These are phyloP conservation scores for Synergus umbraculus DNA, from an alignment of 2,888 invertebrate species.

Conservation along the genomic window DNA sequence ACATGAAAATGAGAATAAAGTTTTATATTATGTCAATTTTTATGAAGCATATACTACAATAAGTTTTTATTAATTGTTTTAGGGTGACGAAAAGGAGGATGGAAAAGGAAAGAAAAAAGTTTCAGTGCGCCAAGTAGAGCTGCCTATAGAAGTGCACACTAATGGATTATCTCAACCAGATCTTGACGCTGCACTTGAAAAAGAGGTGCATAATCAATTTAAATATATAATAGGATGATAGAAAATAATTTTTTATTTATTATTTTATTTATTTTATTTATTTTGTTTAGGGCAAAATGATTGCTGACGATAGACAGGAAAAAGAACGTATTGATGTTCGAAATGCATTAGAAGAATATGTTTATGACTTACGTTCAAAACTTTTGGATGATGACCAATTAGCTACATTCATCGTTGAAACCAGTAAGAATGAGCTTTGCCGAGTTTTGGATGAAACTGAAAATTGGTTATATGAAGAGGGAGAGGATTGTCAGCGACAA, in stretches of 20 bases:
- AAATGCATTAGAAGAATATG: slow-evolving; percentile 98
- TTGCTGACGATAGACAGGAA: slow-evolving; percentile 92
- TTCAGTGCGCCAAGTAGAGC: slow-evolving; percentile 88
- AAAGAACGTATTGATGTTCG: slow-evolving; percentile 97
- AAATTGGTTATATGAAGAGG: slow-evolving; percentile 98
- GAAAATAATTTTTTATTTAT: background rate
- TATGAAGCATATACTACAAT: slow-evolving; percentile 5
- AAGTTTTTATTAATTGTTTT: slow-evolving; percentile 51
- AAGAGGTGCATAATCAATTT: slow-evolving; percentile 81
- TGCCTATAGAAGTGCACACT: slow-evolving; percentile 89
- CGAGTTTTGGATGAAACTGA: slow-evolving; percentile 90
- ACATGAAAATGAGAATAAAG: no score
- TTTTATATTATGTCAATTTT: background rate
- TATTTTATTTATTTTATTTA: background rate
- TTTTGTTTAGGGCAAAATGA: slow-evolving; percentile 84
- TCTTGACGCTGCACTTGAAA: slow-evolving; percentile 86
- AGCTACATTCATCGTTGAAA: slow-evolving; percentile 86
- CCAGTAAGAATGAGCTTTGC: slow-evolving; percentile 83
- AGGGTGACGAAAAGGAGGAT: slow-evolving; percentile 80
- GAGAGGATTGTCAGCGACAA: slow-evolving; percentile 93
- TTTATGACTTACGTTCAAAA: slow-evolving; percentile 96
- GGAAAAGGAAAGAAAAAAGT: slow-evolving; percentile 86
- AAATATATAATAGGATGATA: background rate
- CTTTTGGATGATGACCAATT: slow-evolving; percentile 87
- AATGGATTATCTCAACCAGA: slow-evolving; percentile 86